Base-by-base conservation (phyloP, 2,888 invertebrate genomes). In the Dryocosmus kuriphilus region DNA sequence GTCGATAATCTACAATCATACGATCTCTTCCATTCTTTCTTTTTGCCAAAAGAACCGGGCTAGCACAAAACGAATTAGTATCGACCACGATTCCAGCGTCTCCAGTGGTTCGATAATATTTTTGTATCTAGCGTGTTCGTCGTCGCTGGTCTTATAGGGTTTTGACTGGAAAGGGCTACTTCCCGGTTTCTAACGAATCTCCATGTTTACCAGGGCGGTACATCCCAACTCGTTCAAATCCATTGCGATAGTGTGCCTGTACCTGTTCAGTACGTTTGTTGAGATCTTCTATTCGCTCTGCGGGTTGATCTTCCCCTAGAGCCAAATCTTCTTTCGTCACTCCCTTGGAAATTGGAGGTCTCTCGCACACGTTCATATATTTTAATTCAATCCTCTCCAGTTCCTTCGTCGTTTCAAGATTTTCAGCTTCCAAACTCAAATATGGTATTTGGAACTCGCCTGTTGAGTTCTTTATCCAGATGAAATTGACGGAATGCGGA, bases 51-150 rank as follows among this genome's bases (percentile, higher is more conserved):
- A 41, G 22, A 65, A 65, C 65, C 11, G 38, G 65, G n/a, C 65
- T 65, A 9, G 65, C 65, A n/a, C 24, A 65, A 38, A 38, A 2
- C 4, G 22, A 63, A 63, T 35, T 61, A 0, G 75, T 79, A 14
- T 77, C 77, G 1, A 55, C 9, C 0, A 77, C 77, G 0, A 80
- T 78, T 6, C 79, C 80, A 11, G 73, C 74, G 3, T 74, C 27
- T 61, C 75, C 75, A 77, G 77, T 2, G 80, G 79, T 24, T 41
- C 6, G n/a, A 82, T 32, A 14, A 81, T 79, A n/a, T 62, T 46
- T 7, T 65, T 19, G 32, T 77, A 27, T 30, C 62, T 74, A 14
- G 51, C 46, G 1, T 78, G 78, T n/a, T 82, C 76, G 6, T 22
- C 19, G 6, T 75, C 14, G 9, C 75, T 77, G 14, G 63, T 76